Conservation (phyloP, 2,888 invertebrate genomes). For the Holacanthella duospinosa region DNA sequence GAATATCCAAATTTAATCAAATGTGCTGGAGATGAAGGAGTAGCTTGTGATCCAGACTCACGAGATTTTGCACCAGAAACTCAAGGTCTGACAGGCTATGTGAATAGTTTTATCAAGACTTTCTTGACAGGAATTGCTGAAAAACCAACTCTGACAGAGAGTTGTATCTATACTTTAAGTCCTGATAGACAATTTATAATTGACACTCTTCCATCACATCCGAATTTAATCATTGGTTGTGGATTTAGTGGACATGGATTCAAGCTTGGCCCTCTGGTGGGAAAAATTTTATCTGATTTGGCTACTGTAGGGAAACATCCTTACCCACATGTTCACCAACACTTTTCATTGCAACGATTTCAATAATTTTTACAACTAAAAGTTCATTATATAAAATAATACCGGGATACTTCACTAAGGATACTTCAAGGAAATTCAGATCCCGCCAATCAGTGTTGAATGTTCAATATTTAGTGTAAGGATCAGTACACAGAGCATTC, state of each 20-base stretch:
- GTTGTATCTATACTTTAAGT: conserved; percentile 29
- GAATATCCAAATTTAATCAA: conserved; percentile 29
- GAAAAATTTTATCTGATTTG: conserved; percentile 20
- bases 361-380: background rate
- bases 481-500: too few species aligned
- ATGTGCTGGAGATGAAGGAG: conserved; percentile 20
- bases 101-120: conserved; percentile 21
- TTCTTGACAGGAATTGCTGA: conserved; percentile 19
- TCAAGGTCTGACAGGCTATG: conserved; percentile 11
- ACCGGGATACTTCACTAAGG: too few species aligned
- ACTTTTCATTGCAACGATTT: conserved; percentile 16
- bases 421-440: background rate
- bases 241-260: conserved; percentile 35
- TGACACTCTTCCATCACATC: conserved; percentile 18
- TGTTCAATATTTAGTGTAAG: background rate
- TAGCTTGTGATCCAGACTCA: conserved; percentile 22
- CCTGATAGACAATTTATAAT: conserved; percentile 31
- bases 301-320: conserved; percentile 16
- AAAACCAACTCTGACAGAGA: conserved; percentile 26
- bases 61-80: conserved; percentile 18
- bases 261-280: conserved; percentile 27
- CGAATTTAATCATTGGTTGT: conserved; percentile 22
- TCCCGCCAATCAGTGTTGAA: too few species aligned
- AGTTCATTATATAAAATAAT: background rate
- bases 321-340: conserved; percentile 10